Evolutionary conservation across 2,113 vertebrate species (phyloP), one percentile per base, ranked within the genome.

Genomic region (Cyrtonyx montezumae): DNA sequence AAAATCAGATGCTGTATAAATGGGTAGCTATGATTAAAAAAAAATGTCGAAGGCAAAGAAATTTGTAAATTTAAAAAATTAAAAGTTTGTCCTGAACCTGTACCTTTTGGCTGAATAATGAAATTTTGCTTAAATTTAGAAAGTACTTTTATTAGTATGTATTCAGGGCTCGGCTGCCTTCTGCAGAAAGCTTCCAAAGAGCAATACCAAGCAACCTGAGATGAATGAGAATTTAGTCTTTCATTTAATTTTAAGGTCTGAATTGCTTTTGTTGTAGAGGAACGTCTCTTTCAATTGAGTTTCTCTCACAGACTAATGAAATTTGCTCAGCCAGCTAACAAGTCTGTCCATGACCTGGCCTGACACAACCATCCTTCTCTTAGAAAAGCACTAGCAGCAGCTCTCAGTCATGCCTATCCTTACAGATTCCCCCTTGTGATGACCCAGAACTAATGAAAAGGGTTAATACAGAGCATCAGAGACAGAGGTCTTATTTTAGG

Each of bases 311-410:
- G 28, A 23, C 15, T 69, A 84, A 19, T 43, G 46, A 56, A 59
- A 83, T 94, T 59, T 83, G 3, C 32, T 63, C 46, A 76, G 55
- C 14, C 42, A 55, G 0, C 11, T 43, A 32, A 32, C 45, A 53
- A 69, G 21, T 36, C 30, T 87, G 34, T 53, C 63, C 25, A 1
- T 21, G 42, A 22, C 16, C 6, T 79, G 62, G 11, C 66, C 34
- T 59, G 61, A 56, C 16, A 13, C 0, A 1, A 7, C 63, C 21
- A 12, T 4, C 1, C 19, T 69, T 37, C 42, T 65, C 4, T 1
- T 0, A 10, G 32, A 46, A n/a, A 46, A 58, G 16, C 30, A 15
- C 13, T 48, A 70, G 46, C 12, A 14, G 34, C 58, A 26, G 22
- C 21, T 45, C 42, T 59, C 66, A 93, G 37, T 19, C 73, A 23